Evolutionary conservation across 2,888 invertebrate genomes (phyloP).

Genomic region (Amorpha juglandis): DNA sequence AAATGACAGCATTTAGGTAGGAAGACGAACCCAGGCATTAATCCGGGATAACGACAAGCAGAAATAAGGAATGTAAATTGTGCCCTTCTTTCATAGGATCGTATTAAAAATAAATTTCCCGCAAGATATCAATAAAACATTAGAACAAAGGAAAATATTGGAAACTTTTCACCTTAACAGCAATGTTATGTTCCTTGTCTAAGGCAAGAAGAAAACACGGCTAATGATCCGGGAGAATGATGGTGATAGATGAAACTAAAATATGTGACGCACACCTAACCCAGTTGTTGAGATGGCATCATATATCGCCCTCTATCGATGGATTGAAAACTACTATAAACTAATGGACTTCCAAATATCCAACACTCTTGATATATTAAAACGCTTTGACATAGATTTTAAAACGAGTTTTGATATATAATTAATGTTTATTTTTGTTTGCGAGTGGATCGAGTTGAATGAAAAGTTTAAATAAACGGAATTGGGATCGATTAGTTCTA

Average conservation of each 20-base stretch:
- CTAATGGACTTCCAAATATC: constrained; percentile 18
- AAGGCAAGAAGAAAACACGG: constrained; percentile 67
- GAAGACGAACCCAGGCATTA: too few relatives aligned
- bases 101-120: not conserved
- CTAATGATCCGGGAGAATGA: constrained; percentile 78
- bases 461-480: constrained; percentile 22
- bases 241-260: constrained; percentile 81
- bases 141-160: constrained; percentile 29
- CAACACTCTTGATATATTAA: constrained; percentile 9
- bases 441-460: constrained; percentile 18
- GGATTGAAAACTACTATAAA: constrained; percentile 9
- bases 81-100: not conserved
- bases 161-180: constrained; percentile 72
- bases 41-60: too few relatives aligned
- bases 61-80: too few relatives aligned
- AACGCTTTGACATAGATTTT: constrained; percentile 19
- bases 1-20: too few relatives aligned
- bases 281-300: constrained; percentile 51
- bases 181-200: constrained; percentile 79
- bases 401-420: constrained; percentile 17
- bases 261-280: constrained; percentile 72
- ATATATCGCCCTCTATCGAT: constrained; percentile 37
- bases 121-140: not conserved
- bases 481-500: constrained; percentile 19
- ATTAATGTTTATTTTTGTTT: constrained; percentile 25